Base-by-base conservation (phyloP, 2,797 vertebrate genomes). In the Aulostomus chinensis region DNA sequence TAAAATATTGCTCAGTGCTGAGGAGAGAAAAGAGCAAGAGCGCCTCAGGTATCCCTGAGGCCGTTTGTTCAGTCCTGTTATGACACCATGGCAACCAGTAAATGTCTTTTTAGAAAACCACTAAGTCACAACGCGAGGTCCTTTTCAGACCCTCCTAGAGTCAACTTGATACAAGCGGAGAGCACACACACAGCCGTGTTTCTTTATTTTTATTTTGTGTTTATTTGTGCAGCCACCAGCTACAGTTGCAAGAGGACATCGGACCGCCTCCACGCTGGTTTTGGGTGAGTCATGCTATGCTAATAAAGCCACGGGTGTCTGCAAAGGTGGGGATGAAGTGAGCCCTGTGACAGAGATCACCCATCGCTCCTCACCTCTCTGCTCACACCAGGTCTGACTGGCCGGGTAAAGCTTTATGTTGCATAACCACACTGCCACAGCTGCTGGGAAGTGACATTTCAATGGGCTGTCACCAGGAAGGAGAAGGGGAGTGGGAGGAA, bases 401-500 rank as follows among this genome's bases (percentile, higher is more conserved):
- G 58, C 39, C 22, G n/a, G 42, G 60, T 48, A 52, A 36, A 68
- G 48, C 63, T 53, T 34, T 34, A 50, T 50, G 72, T 84, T 86
- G 65, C 60, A 4, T 79, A 86, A 85, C 70, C 52, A 22, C 16
- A 7, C 48, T 2, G 55, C 47, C 62, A 58, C 79, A 70, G 81
- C 80, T 83, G 78, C 78, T 73, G 56, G 53, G 55, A 76, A 77
- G 63, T 75, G 83, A 80, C 85, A 83, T 76, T 84, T 73, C 82
- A 85, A 81, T 78, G 72, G 84, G 72, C 78, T 60, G 72, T 75
- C 80, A 75, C 22, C 1, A 1, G n/a, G 9, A 48, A 29, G 32
- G 57, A 32, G 59, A 61, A 20, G 48, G 8, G n/a, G 48, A n/a
- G n/a, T n/a, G n/a, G n/a, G n/a, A n/a, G n/a, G n/a, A n/a, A n/a